A percentile compares a stretch with the other conserved stretches of the same genome.
These are phyloP conservation scores for Microtus richardsoni DNA, from an alignment of 2,113 vertebrate species.

Conservation along the genomic window DNA sequence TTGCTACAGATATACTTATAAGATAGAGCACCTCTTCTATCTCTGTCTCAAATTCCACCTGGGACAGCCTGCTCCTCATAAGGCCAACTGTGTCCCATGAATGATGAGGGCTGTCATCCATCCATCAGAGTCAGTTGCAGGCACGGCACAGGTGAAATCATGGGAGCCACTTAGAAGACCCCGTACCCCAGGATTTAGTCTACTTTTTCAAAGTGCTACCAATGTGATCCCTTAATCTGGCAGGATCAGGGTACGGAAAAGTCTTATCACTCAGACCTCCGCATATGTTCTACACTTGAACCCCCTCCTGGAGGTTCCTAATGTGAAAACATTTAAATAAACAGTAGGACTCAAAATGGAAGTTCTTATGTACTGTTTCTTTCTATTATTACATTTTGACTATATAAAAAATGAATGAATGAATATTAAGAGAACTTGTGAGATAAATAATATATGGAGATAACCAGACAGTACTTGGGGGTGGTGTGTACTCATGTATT, in stretches of 20 bases:
- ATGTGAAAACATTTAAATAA: not conserved
- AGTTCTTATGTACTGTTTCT: not conserved
- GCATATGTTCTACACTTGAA: not conserved
- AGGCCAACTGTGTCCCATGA: not conserved
- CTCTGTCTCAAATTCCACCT: not conserved
- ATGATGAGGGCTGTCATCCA: not conserved
- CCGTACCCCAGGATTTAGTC: not conserved
- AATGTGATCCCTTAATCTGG: not conserved
- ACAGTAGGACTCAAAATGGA: not conserved
- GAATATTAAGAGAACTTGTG: not conserved
- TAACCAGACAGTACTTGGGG: not conserved
- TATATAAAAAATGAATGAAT: conserved; percentile 9
- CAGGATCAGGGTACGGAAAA: not conserved
- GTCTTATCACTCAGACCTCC: not conserved
- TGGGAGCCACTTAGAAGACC: not conserved
- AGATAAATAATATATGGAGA: not conserved
- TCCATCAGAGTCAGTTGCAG: not conserved
- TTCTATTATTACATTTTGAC: not conserved
- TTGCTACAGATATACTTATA: not conserved
- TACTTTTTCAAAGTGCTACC: not conserved
- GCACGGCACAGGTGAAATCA: too few relatives aligned
- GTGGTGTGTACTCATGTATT: not conserved
- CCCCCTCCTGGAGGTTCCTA: not conserved
- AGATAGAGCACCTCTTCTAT: not conserved
- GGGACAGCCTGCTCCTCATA: not conserved